Base-by-base conservation (phyloP, 1,140 invertebrate species). In the Drosophila grimshawi region DNA sequence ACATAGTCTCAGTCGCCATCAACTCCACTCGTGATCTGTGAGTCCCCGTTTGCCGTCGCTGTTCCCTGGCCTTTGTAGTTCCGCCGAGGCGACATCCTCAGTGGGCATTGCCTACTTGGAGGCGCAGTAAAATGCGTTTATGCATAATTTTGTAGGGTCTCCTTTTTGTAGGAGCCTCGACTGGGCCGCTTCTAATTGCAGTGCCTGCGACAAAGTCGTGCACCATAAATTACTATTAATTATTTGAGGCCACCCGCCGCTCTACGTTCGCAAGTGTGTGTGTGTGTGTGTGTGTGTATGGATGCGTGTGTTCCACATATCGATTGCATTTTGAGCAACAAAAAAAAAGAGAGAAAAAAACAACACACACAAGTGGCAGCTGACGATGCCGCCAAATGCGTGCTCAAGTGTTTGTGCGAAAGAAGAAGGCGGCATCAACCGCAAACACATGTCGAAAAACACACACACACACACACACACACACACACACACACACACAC, bases 51-150 rank as follows among this genome's bases (percentile, higher is more conserved):
- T 70, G 73, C 73, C 74, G 68, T 39, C 63, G 19, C 19, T 19
- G 19, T 19, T 19, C 19, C 19, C 2, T 19, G 19, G 19, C 45
- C 82, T 86, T 88, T 86, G 82, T 88, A 82, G 83, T 88, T 86
- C 66, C 63, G 55, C 82, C 82, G 79, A 48, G 70, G 67, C 53
- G 46, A 65, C 63, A 63, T 67, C 55, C 51, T 55, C 10, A 48
- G 19, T 66, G 70, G 62, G 51, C 69, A 76, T 88, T 86, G 83
- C 83, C 80, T 86, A 86, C 83, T 86, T 88, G 72, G 83, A 85
- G 83, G 83, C 83, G 85, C 83, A 83, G 77, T 88, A 88, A 88
- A 89, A 80, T 88, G 85, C 83, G 83, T 85, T 88, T 88, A 89
- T 86, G 83, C 83, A 86, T 88, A 86, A 86, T 86, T 88, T 88